Conservation (phyloP, 1,140 invertebrate species). For the Carcinoscorpius rotundicauda region DNA sequence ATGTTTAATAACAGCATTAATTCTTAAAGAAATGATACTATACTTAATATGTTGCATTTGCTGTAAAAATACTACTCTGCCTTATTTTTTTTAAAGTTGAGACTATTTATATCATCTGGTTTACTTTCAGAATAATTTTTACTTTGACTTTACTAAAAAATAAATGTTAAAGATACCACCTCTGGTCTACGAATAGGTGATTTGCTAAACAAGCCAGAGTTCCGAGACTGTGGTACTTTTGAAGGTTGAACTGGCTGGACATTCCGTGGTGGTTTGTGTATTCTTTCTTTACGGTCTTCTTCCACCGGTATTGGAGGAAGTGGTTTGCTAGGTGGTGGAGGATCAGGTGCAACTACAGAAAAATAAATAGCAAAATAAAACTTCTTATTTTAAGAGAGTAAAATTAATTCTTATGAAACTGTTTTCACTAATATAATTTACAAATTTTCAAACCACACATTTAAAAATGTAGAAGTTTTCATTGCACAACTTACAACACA, state of each 20-base stretch:
- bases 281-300: slow-evolving; percentile 37
- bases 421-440: no score
- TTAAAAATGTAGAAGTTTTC: no score
- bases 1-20: not conserved
- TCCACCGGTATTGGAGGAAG: slow-evolving; percentile 71
- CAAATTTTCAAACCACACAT: no score
- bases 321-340: slow-evolving; percentile 55
- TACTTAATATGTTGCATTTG: no score
- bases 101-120: no score
- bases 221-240: slow-evolving; percentile 16
- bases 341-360: slow-evolving; percentile 44
- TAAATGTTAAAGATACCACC: slow-evolving; percentile 1
- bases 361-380: slow-evolving; percentile 1
- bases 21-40: not conserved
- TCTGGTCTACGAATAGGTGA: slow-evolving; percentile 23
- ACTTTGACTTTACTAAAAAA: no score
- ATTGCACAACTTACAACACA: no score
- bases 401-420: no score
- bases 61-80: no score
- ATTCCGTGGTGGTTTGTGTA: slow-evolving; percentile 39
- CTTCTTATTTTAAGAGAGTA: no score
- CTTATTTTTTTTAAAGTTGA: no score
- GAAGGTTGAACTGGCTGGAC: slow-evolving; percentile 16
- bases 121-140: no score
- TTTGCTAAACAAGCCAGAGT: slow-evolving; percentile 24